Conservation (phyloP, 2,797 vertebrate genomes). For the Hydrocynus forskahlii region DNA sequence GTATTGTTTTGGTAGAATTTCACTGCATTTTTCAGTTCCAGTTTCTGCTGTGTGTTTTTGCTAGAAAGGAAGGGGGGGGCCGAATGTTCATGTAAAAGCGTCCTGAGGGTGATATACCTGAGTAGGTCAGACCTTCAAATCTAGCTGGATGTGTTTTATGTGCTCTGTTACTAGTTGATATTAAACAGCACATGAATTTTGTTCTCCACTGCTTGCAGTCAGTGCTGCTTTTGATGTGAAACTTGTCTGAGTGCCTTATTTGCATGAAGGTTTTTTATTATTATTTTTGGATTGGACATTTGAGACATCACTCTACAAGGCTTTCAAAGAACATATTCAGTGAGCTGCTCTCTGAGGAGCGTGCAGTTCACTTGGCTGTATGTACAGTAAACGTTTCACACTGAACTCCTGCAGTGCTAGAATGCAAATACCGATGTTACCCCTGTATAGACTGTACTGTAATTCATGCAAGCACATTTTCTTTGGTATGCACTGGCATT, state of each 20-base stretch:
- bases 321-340: conserved; percentile 77
- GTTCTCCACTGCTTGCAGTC: conserved; percentile 59
- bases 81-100: conserved; percentile 11
- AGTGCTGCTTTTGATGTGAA: conserved; percentile 70
- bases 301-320: conserved; percentile 81
- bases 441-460: no score
- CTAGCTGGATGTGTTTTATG: conserved; percentile 35
- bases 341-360: conserved; percentile 59
- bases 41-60: no score
- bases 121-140: neutral
- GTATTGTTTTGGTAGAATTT: neutral
- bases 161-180: conserved; percentile 56
- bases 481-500: no score
- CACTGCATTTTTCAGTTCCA: neutral
- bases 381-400: no score
- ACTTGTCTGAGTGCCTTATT: conserved; percentile 56
- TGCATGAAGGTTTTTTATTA: conserved; percentile 60
- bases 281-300: conserved; percentile 71
- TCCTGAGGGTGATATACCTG: no score
- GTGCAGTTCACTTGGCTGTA: neutral
- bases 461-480: no score
- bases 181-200: conserved; percentile 71
- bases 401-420: no score
- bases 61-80: no score
- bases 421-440: no score